phyloP scores from a whole-genome alignment of 2,113 vertebrate genomes.

The Sylvietta virens region DNA sequence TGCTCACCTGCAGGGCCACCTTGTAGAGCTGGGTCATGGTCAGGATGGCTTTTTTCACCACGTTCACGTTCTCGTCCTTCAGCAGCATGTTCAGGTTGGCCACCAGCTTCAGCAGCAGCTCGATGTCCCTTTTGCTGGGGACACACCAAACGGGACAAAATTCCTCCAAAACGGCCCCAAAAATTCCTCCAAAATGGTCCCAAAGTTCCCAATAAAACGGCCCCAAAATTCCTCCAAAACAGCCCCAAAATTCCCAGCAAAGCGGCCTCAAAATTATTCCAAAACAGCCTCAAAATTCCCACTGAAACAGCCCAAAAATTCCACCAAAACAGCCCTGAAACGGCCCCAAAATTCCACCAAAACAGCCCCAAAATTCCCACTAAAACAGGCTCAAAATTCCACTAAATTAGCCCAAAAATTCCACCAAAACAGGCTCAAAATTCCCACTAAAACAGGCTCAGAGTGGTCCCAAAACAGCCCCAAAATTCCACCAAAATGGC shows the following conservation, averaged over 20 bases:
- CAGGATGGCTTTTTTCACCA: constrained; percentile 93
- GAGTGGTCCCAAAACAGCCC: no score
- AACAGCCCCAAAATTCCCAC: no score
- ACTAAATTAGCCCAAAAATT: no score
- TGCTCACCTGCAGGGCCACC: constrained; percentile 81
- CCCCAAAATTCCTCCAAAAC: not conserved
- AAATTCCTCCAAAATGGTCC: not conserved
- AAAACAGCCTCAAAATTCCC: no score
- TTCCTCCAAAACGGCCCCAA: not conserved
- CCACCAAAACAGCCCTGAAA: not conserved
- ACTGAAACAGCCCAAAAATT: no score
- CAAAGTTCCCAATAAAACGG: not conserved
- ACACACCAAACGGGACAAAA: not conserved
- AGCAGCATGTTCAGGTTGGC: constrained; percentile 94
- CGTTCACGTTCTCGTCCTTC: constrained; percentile 91
- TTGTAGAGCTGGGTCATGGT: constrained; percentile 93
- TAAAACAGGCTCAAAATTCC: no score
- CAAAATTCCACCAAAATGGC: no score
- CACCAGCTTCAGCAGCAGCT: constrained; percentile 86
- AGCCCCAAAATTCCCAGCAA: not conserved
- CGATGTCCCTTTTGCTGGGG: constrained; percentile 88
- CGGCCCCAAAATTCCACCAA: not conserved
- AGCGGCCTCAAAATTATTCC: no score
- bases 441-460: fast-evolving
- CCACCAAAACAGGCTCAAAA: not conserved